Conservation (phyloP, 2,797 vertebrate genomes). For the Botia kubotai region DNA sequence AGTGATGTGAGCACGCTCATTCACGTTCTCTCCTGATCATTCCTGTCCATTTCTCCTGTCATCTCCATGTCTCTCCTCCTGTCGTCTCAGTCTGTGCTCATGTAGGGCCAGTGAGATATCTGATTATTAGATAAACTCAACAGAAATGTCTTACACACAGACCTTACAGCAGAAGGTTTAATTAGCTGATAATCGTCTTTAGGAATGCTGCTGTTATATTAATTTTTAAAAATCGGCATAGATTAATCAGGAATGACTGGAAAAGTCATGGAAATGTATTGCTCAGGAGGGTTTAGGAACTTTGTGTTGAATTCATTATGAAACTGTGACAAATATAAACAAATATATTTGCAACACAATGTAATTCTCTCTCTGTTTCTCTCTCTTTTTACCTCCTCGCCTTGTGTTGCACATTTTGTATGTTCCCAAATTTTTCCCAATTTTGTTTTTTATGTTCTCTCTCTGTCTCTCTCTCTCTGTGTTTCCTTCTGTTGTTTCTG, state of each 20-base stretch:
- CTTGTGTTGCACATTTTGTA: slow-evolving; percentile 33
- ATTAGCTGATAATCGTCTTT: too few relatives aligned
- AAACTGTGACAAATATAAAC: neutral
- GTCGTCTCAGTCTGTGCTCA: slow-evolving; percentile 40
- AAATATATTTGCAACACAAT: slow-evolving; percentile 3
- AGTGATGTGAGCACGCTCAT: slow-evolving; percentile 88
- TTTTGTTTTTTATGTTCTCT: neutral
- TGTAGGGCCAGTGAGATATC: slow-evolving; percentile 17
- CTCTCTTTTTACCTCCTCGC: neutral
- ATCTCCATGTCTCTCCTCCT: slow-evolving; percentile 16
- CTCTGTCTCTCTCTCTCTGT: slow-evolving; percentile 1
- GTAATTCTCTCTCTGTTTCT: slow-evolving; percentile 7
- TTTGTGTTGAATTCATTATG: neutral
- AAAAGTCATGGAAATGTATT: neutral
- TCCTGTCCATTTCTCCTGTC: slow-evolving; percentile 16
- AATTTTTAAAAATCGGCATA: too few relatives aligned
- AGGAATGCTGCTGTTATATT: too few relatives aligned
- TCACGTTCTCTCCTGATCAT: slow-evolving; percentile 27
- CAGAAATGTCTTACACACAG: neutral
- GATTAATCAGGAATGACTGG: neutral
- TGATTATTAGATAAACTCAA: neutral
- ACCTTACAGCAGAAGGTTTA: too few relatives aligned
- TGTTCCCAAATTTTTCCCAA: neutral
- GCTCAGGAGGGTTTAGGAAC: neutral
- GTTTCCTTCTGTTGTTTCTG: slow-evolving; percentile 32